Base-by-base conservation (phyloP, 2,888 invertebrate genomes). In the Dasysyrphus albostriatus region DNA sequence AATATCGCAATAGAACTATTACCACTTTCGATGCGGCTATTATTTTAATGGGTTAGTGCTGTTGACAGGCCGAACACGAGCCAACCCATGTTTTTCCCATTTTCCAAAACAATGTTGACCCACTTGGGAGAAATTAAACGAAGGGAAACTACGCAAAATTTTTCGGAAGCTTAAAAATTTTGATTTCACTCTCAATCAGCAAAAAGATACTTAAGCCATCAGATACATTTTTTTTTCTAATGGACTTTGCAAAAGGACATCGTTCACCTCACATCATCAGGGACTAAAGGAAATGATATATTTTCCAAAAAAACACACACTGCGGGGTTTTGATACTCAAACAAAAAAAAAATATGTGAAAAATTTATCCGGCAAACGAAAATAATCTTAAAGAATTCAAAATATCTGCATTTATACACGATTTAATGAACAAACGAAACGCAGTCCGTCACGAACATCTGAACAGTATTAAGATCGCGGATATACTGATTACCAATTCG, bases 391-490 rank as follows among this genome's bases (percentile, higher is more conserved):
- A 14, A 8, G 32, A 54, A 54, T 54, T 29, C 2, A 69, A 67
- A 56, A 72, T 76, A 63, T 65, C 24, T 74, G 82, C 74, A 78
- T 74, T 75, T 61, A 24, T 24, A 83, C 75, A 83, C 83, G 83
- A 83, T 75, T 63, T 56, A 78, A 75, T 49, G 77, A 34, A 65
- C 75, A 72, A 87, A 83, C 78, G 88, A 88, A 88, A 89, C 88
- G 88, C 88, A 88, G 89, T 91, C 90, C 91, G 91, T 88, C 88
- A 89, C 89, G 89, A 89, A 88, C 91, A 89, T 91, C 90, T 90
- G 91, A 89, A 90, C 90, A 89, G 91, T 90, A 90, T 90, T 90
- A 89, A 90, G 88, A 90, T 90, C 90, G 90, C 90, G 90, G 90
- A 90, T 90, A 89, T 90, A 91, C 88, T 89, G 87, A 88, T 83